phyloP scores from a whole-genome alignment of 2,888 invertebrate species.

The Caenorhabditis sp. region DNA sequence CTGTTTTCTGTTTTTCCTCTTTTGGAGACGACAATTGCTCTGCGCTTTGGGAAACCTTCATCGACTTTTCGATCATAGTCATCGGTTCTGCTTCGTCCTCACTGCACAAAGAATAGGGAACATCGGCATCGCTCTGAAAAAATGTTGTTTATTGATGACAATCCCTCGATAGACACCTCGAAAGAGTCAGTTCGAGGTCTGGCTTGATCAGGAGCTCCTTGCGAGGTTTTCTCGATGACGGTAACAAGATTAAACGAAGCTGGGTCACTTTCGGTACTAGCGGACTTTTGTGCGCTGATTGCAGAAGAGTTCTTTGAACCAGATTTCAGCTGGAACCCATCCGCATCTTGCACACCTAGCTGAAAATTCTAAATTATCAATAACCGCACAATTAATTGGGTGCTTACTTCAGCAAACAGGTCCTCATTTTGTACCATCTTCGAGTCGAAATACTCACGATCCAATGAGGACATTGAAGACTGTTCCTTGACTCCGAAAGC shows the following conservation, averaged over 20 bases:
- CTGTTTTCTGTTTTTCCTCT: constrained; percentile 45
- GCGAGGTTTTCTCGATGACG: constrained; percentile 31
- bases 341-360: constrained; percentile 51
- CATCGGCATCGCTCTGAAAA: constrained; percentile 60
- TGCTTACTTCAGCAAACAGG: constrained; percentile 43
- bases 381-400: too few relatives aligned
- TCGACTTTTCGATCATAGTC: constrained; percentile 60
- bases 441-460: constrained; percentile 54
- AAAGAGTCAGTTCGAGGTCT: constrained; percentile 27
- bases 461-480: constrained; percentile 55
- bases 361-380: background rate
- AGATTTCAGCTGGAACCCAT: constrained; percentile 49
- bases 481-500: constrained; percentile 58
- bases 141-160: background rate
- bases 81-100: constrained; percentile 65
- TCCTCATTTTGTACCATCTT: constrained; percentile 43
- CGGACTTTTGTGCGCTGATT: constrained; percentile 10
- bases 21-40: constrained; percentile 29
- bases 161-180: constrained; percentile 41
- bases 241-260: constrained; percentile 28
- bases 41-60: constrained; percentile 41
- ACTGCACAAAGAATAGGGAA: constrained; percentile 61
- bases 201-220: background rate
- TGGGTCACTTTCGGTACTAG: constrained; percentile 25
- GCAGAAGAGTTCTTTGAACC: constrained; percentile 11